Conservation (phyloP, 2,113 vertebrate genomes). For the Hippocampus barbouri region DNA sequence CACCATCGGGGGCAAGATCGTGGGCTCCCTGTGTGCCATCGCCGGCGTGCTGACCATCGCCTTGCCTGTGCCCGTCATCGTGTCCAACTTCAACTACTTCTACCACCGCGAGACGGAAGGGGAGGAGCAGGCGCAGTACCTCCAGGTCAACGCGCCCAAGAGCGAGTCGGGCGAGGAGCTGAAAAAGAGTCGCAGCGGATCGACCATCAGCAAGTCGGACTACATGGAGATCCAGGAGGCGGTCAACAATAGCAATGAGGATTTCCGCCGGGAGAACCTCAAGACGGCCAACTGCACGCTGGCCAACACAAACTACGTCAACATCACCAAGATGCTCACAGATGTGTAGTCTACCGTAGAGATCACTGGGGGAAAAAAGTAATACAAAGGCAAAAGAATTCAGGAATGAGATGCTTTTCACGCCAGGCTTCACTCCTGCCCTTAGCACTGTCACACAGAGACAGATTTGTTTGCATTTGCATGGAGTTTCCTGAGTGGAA, state of each 20-base stretch:
- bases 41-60: slow-evolving; percentile 97
- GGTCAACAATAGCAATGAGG: slow-evolving; percentile 93
- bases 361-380: slow-evolving; percentile 32
- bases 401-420: slow-evolving; percentile 39
- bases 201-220: slow-evolving; percentile 96
- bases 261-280: slow-evolving; percentile 93
- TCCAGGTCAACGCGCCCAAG: slow-evolving; percentile 91
- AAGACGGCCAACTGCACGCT: slow-evolving; percentile 98
- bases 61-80: slow-evolving; percentile 96
- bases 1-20: slow-evolving; percentile 97
- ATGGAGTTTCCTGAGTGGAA: slow-evolving; percentile 61
- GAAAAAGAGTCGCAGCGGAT: slow-evolving; percentile 96
- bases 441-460: slow-evolving; percentile 44
- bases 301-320: slow-evolving; percentile 99
- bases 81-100: slow-evolving; percentile 99
- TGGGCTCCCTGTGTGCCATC: slow-evolving; percentile 95
- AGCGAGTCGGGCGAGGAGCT: slow-evolving; percentile 91
- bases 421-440: slow-evolving; percentile 32
- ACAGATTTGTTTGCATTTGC: slow-evolving; percentile 56
- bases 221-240: slow-evolving; percentile 98
- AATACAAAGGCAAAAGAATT: slow-evolving; percentile 62
- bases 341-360: slow-evolving; percentile 80
- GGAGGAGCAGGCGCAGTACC: slow-evolving; percentile 95
- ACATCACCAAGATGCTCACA: slow-evolving; percentile 99
- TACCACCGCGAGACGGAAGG: slow-evolving; percentile 98